These are phyloP conservation scores for Martes martes DNA, from an alignment of 2,113 vertebrate species.

Conservation along the genomic window DNA sequence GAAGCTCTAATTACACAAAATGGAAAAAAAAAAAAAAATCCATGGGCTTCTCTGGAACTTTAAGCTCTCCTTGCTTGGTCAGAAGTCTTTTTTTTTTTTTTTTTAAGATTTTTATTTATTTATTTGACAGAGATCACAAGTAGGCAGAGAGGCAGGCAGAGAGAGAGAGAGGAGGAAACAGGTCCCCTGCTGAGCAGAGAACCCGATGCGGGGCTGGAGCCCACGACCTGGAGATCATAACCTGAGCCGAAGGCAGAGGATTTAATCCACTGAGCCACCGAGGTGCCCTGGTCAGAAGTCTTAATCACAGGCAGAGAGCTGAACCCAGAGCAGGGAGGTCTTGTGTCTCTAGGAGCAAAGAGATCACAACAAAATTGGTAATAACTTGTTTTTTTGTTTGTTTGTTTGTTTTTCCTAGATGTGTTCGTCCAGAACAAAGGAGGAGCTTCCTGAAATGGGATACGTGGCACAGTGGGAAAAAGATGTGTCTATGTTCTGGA, in stretches of 20 bases:
- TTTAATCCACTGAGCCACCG: too few species aligned
- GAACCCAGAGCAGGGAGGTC: neutral
- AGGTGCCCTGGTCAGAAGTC: neutral
- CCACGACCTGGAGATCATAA: too few species aligned
- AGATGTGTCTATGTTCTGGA: neutral
- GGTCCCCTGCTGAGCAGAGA: too few species aligned
- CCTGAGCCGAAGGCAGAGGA: too few species aligned
- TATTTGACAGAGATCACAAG: too few species aligned
- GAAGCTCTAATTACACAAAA: neutral
- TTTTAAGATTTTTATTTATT: too few species aligned
- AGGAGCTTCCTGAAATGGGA: neutral
- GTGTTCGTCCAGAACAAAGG: neutral
- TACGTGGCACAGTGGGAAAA: neutral
- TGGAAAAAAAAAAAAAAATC: too few species aligned
- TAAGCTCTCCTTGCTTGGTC: neutral
- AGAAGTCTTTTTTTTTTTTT: neutral
- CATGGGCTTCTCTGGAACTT: neutral
- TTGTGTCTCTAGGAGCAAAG: neutral
- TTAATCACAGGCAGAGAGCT: neutral
- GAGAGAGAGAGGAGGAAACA: too few species aligned
- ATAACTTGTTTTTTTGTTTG: neutral
- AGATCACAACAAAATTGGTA: neutral
- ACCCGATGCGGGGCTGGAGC: too few species aligned
- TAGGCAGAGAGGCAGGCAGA: too few species aligned
- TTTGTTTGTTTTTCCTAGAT: neutral